Base-by-base conservation (phyloP, 2,113 vertebrate species). In the Poicephalus meyeri region DNA sequence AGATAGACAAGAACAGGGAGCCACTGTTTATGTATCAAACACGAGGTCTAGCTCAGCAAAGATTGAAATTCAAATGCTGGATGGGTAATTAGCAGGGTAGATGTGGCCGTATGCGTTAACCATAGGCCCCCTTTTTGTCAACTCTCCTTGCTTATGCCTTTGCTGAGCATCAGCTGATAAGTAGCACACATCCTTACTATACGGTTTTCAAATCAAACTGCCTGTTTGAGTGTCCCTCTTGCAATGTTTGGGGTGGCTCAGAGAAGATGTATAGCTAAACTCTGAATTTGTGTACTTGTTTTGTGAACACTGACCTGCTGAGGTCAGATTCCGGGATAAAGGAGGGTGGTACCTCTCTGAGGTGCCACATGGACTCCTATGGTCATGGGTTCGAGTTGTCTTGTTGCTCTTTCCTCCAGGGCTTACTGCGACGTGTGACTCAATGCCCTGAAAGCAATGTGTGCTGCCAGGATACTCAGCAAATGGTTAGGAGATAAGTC, bases 351-450 rank as follows among this genome's bases (percentile, higher is more conserved):
- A 13, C 4, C 3, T 69, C 44, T 79, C 56, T 56, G 70, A 79
- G 23, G 11, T 50, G 25, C 31, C 66, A 31, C 41, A 50, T 0
- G 0, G 39, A 21, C 23, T 39, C 35, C 35, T 86, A 42, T 0
- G 1, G 8, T 42, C 9, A 9, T 9, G 10, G 10, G 7, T 52
- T 29, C 1, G 4, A n/a, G 8, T 3, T 16, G 5, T 37, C 11
- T 39, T 42, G 7, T 52, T 88, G 21, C 6, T 65, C 18, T 41
- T 79, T 69, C 17, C 33, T 69, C 15, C 31, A 65, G 49, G 25
- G 47, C 16, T 4, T 33, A 29, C 1, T 0, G 0, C 4, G 24
- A 39, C 28, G 19, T 14, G 41, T 55, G 42, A 81, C 5, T 73
- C 31, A 7, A 9, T 42, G 11, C 7, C 7, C 8, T 10, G 10